These are phyloP conservation scores for Remorina albescens DNA, from an alignment of 2,797 vertebrate genomes.

Conservation along the genomic window DNA sequence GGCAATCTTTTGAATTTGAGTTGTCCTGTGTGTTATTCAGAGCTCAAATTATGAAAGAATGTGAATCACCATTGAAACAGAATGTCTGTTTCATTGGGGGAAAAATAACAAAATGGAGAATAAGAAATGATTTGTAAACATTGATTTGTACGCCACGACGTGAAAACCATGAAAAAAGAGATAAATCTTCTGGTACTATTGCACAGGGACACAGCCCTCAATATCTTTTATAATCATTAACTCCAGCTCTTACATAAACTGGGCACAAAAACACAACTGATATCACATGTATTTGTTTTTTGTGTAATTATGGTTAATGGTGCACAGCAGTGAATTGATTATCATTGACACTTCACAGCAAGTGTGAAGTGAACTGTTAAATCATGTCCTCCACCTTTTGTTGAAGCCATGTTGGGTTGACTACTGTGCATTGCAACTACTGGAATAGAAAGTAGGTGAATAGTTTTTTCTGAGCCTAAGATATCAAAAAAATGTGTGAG, in stretches of 20 bases:
- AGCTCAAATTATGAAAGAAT: conserved; percentile 30
- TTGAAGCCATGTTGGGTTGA: neutral
- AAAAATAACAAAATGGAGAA: conserved; percentile 32
- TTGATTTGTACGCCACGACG: conserved; percentile 22
- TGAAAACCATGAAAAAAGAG: conserved; percentile 1
- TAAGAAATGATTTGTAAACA: conserved; percentile 27
- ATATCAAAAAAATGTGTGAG: too few relatives aligned
- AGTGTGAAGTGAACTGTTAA: too few relatives aligned
- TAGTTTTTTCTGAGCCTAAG: too few relatives aligned
- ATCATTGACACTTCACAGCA: neutral
- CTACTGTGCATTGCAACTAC: neutral
- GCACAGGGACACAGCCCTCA: neutral
- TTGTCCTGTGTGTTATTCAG: conserved; percentile 23
- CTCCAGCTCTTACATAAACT: neutral
- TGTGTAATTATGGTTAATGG: neutral
- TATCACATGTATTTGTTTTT: neutral
- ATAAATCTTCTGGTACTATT: neutral
- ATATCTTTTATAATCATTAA: conserved; percentile 1
- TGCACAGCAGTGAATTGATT: neutral
- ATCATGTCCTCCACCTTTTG: neutral
- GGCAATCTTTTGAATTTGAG: conserved; percentile 40
- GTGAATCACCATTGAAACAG: conserved; percentile 14
- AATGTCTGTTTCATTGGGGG: conserved; percentile 21
- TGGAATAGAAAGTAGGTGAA: neutral
- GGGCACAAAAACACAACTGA: neutral